These are phyloP conservation scores for Nematolebias whitei DNA, from an alignment of 2,113 vertebrate species.

Conservation along the genomic window DNA sequence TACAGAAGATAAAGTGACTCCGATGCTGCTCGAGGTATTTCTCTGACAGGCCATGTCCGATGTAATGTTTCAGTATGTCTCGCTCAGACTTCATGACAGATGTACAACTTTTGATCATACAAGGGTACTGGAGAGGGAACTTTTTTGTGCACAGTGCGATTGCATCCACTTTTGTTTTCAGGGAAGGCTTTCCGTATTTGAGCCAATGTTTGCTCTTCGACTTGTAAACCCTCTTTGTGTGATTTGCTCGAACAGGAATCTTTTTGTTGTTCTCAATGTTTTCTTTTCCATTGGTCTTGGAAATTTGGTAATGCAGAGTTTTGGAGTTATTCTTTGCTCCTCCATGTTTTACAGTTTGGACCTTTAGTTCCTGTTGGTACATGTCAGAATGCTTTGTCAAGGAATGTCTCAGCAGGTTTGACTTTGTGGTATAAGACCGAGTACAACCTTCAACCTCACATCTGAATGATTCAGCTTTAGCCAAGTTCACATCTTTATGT, in stretches of 20 bases:
- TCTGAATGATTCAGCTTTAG: slow-evolving; percentile 82
- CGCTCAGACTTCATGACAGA: slow-evolving; percentile 91
- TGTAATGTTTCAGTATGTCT: slow-evolving; percentile 92
- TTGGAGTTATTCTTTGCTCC: slow-evolving; percentile 81
- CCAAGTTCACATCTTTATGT: slow-evolving; percentile 83
- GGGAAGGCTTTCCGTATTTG: slow-evolving; percentile 79
- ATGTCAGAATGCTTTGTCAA: slow-evolving; percentile 94
- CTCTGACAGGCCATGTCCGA: slow-evolving; percentile 92
- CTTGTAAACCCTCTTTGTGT: slow-evolving; percentile 56
- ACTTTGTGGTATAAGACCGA: slow-evolving; percentile 91
- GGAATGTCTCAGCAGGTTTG: slow-evolving; percentile 91
- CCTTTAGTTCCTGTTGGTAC: slow-evolving; percentile 88
- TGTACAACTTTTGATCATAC: slow-evolving; percentile 96
- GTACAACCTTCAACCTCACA: slow-evolving; percentile 96
- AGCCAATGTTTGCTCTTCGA: slow-evolving; percentile 71
- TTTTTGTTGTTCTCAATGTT: slow-evolving; percentile 84
- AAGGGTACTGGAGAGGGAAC: slow-evolving; percentile 90
- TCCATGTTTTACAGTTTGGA: slow-evolving; percentile 84
- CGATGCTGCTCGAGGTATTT: slow-evolving; percentile 91
- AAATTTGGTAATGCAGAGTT: slow-evolving; percentile 77
- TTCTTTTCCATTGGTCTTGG: slow-evolving; percentile 86
- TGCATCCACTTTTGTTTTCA: slow-evolving; percentile 90
- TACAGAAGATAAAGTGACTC: slow-evolving; percentile 91
- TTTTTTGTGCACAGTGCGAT: slow-evolving; percentile 88
- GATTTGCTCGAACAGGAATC: slow-evolving; percentile 62